Evolutionary conservation across 1,140 invertebrate species (phyloP).

Genomic region (Drosophila ohnishii): DNA sequence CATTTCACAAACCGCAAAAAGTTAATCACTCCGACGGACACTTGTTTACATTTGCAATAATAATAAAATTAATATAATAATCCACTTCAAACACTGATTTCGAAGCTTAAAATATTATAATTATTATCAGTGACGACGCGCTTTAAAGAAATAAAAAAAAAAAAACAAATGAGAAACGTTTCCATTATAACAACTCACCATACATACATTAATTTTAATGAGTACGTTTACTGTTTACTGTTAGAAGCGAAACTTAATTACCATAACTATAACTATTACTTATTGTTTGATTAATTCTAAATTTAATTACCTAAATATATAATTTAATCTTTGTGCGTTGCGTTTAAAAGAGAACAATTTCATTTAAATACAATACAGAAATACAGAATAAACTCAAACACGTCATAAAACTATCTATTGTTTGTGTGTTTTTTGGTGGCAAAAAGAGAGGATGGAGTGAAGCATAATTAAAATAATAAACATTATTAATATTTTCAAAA

Average conservation of each 20-base stretch:
- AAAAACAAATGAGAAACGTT: conserved; percentile 42
- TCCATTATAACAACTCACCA: conserved; percentile 69
- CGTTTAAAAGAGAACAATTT: conserved; percentile 72
- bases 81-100: conserved; percentile 54
- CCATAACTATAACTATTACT: conserved; percentile 72
- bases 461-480: conserved; percentile 56
- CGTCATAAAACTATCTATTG: conserved; percentile 46
- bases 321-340: conserved; percentile 78
- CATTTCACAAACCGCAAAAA: conserved; percentile 37
- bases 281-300: conserved; percentile 70
- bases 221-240: conserved; percentile 53
- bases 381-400: conserved; percentile 69
- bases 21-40: conserved; percentile 54
- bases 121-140: conserved; percentile 55
- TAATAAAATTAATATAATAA: conserved; percentile 3
- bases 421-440: conserved; percentile 32
- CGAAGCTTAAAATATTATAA: conserved; percentile 40
- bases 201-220: conserved; percentile 63
- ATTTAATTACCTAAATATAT: conserved; percentile 53
- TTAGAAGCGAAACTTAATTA: conserved; percentile 53
- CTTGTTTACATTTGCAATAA: conserved; percentile 74
- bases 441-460: conserved; percentile 14
- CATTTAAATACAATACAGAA: conserved; percentile 69
- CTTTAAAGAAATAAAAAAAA: conserved; percentile 29
- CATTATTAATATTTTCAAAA: conserved; percentile 62